These are phyloP conservation scores for Drosophila barbarae DNA, from an alignment of 2,888 invertebrate species.

Conservation along the genomic window DNA sequence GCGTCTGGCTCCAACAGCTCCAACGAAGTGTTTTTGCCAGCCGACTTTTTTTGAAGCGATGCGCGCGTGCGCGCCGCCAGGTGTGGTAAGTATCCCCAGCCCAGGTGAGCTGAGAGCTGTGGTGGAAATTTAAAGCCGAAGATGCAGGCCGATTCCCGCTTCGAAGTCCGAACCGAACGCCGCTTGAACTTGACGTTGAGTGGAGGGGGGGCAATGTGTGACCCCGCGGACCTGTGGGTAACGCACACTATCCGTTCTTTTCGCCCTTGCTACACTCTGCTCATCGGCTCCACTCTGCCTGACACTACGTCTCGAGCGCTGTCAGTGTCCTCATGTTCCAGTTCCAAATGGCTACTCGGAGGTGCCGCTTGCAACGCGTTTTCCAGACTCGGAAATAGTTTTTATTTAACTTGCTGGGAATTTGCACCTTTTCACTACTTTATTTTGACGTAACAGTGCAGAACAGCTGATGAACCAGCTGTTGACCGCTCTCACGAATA, in stretches of 20 bases:
- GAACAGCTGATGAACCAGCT: constrained; percentile 53
- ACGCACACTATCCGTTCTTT: neutral
- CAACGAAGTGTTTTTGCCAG: constrained; percentile 65
- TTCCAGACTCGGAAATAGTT: constrained; percentile 10
- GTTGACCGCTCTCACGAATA: constrained; percentile 3
- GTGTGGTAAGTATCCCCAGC: constrained; percentile 26
- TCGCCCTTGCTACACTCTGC: constrained; percentile 9
- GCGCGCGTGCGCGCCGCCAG: constrained; percentile 52
- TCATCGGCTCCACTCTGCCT: neutral
- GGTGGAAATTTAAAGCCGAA: constrained; percentile 32
- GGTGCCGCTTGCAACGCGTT: neutral
- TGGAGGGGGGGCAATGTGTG: constrained; percentile 13
- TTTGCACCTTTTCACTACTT: constrained; percentile 46
- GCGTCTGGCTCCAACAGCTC: constrained; percentile 75
- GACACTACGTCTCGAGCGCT: constrained; percentile 13
- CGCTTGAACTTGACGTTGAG: constrained; percentile 46
- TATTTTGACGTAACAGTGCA: constrained; percentile 67
- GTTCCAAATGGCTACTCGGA: neutral
- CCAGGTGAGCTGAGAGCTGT: constrained; percentile 28
- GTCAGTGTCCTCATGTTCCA: constrained; percentile 10
- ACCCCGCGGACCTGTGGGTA: constrained; percentile 20
- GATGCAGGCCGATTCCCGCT: constrained; percentile 20
- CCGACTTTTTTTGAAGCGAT: constrained; percentile 20
- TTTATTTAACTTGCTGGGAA: constrained; percentile 39
- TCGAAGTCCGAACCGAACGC: constrained; percentile 13